phyloP scores from a whole-genome alignment of 23 tunicate genomes.

The Halocynthia roretzi region DNA sequence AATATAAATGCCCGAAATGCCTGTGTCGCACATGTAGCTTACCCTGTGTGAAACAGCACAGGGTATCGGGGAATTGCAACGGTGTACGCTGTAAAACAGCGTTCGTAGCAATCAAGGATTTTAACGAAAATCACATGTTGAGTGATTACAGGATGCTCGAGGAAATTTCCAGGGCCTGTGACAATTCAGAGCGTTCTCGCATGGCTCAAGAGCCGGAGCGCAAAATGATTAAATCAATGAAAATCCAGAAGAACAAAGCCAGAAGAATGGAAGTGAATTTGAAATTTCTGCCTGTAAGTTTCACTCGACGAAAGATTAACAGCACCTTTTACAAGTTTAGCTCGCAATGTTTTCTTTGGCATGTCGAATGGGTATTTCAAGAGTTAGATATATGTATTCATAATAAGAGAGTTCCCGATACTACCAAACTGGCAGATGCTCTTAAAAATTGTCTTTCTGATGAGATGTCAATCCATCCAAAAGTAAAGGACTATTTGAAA shows the following conservation, averaged over 20 bases:
- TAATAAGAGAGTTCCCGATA: background rate
- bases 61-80: background rate
- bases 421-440: background rate
- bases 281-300: background rate
- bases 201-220: background rate
- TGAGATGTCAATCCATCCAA: background rate
- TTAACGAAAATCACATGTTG: conserved; percentile 17
- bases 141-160: conserved; percentile 28
- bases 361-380: conserved; percentile 3
- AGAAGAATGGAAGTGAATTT: conserved; percentile 9
- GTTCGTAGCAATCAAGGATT: conserved; percentile 5
- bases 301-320: conserved; percentile 4
- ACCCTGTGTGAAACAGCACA: conserved; percentile 17
- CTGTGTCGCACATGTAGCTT: conserved; percentile 7
- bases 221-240: background rate
- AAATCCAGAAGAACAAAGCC: background rate
- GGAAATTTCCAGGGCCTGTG: conserved; percentile 14
- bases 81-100: conserved; percentile 22
- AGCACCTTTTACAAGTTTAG: conserved; percentile 10
- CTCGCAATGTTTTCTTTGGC: conserved; percentile 1
- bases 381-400: background rate
- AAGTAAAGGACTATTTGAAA: background rate
- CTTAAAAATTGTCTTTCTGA: background rate
- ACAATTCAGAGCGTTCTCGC: background rate
- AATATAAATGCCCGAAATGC: conserved; percentile 25